Conservation (phyloP, 2,888 invertebrate species). For the Drosophila nr. perissopoda region DNA sequence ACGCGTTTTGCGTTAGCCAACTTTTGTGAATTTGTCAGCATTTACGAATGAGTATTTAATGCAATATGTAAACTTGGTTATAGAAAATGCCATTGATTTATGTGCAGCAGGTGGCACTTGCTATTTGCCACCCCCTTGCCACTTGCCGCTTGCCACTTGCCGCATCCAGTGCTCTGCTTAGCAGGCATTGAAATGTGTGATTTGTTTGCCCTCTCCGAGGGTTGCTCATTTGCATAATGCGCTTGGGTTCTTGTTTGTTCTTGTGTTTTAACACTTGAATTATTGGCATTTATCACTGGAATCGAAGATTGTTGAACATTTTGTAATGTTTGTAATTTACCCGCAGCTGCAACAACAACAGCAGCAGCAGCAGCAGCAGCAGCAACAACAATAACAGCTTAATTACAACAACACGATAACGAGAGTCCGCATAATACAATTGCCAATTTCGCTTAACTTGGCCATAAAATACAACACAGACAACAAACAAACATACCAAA, state of each 20-base stretch:
- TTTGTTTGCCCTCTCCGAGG: slow-evolving; percentile 53
- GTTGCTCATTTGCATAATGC: slow-evolving; percentile 75
- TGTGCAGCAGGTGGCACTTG: slow-evolving; percentile 64
- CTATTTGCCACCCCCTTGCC: slow-evolving; percentile 22
- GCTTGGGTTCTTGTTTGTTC: slow-evolving; percentile 49
- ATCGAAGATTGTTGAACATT: slow-evolving; percentile 29
- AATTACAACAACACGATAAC: slow-evolving; percentile 75
- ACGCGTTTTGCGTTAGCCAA: slow-evolving; percentile 17
- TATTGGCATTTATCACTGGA: slow-evolving; percentile 61
- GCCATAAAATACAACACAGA: slow-evolving; percentile 63
- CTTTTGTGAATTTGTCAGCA: slow-evolving; percentile 44
- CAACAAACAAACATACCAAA: slow-evolving; percentile 24
- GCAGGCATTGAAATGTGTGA: slow-evolving; percentile 54
- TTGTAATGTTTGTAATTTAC: slow-evolving; percentile 29
- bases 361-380: slow-evolving; percentile 31
- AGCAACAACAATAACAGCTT: slow-evolving; percentile 62
- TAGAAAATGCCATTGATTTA: slow-evolving; percentile 52
- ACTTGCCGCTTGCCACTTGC: slow-evolving; percentile 25
- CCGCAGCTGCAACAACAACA: slow-evolving; percentile 40
- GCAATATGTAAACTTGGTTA: slow-evolving; percentile 52
- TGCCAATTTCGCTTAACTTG: slow-evolving; percentile 76
- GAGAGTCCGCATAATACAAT: slow-evolving; percentile 72
- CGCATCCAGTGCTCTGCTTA: slow-evolving; percentile 55
- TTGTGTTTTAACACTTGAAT: slow-evolving; percentile 76
- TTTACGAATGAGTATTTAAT: slow-evolving; percentile 47